Percentiles rank a stretch among this genome's conserved stretches.
Conservation (phyloP, 2,888 invertebrate species). For the Trachelus tabidus region DNA sequence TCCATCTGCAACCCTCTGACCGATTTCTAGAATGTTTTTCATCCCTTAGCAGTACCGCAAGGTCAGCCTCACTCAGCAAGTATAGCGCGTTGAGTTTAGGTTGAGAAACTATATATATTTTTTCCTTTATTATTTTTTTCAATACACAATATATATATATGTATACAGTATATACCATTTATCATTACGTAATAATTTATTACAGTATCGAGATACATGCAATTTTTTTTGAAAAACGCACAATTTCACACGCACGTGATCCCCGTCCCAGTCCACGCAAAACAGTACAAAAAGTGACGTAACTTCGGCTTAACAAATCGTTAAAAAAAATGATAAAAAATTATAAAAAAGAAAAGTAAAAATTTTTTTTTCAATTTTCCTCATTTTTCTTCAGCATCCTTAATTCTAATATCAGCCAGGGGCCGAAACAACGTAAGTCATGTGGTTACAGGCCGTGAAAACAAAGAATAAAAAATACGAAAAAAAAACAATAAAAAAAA, state of each 20-base stretch:
- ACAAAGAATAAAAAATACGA: not conserved
- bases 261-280: too few species aligned
- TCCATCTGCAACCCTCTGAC: not conserved
- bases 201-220: too few species aligned
- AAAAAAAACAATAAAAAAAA: not conserved
- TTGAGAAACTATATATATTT: not conserved
- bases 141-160: too few species aligned
- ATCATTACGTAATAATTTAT: too few species aligned
- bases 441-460: not conserved
- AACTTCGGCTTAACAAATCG: too few species aligned
- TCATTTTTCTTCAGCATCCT: not conserved
- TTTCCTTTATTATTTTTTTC: too few species aligned
- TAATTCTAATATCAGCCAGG: not conserved
- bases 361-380: not conserved
- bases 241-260: too few species aligned
- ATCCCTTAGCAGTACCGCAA: not conserved
- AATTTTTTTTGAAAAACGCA: too few species aligned
- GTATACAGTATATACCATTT: too few species aligned
- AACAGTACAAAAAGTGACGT: too few species aligned
- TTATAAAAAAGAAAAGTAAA: too few species aligned
- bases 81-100: not conserved
- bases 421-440: not conserved
- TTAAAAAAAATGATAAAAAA: too few species aligned
- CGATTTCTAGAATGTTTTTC: not conserved
- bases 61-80: not conserved